Evolutionary conservation across 2,113 vertebrate genomes (phyloP).

Genomic region (Plotosus lineatus): DNA sequence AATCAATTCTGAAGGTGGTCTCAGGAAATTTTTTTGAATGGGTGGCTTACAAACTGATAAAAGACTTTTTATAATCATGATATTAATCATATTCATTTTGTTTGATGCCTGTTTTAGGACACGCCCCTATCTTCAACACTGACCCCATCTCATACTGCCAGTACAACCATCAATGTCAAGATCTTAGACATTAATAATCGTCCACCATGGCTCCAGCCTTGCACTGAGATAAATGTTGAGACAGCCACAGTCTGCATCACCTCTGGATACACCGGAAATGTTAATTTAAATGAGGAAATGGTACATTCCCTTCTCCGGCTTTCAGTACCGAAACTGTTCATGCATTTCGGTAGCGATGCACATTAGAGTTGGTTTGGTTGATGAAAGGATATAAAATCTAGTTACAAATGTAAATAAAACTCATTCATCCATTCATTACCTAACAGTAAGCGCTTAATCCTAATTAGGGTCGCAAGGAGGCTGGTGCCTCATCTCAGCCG

Average conservation of each 20-base stretch:
- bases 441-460: too few species aligned
- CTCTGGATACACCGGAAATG: constrained; percentile 66
- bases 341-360: background rate
- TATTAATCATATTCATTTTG: background rate
- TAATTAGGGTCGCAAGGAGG: too few species aligned
- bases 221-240: background rate
- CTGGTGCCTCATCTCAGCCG: too few species aligned
- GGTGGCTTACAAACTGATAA: background rate
- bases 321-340: background rate
- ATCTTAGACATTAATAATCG: constrained; percentile 74
- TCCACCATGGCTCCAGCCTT: constrained; percentile 82
- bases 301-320: constrained; percentile 59
- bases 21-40: too few species aligned
- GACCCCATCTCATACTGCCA: constrained; percentile 41
- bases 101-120: constrained; percentile 66
- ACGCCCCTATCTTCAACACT: background rate
- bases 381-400: background rate
- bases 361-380: background rate
- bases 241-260: constrained; percentile 65
- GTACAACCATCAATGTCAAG: constrained; percentile 65
- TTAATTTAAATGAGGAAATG: constrained; percentile 63
- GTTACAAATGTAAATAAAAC: background rate
- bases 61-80: background rate
- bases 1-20: too few species aligned
- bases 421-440: background rate